Base-by-base conservation (phyloP, 1,140 invertebrate genomes). In the Pseudomyrmex concolor region DNA sequence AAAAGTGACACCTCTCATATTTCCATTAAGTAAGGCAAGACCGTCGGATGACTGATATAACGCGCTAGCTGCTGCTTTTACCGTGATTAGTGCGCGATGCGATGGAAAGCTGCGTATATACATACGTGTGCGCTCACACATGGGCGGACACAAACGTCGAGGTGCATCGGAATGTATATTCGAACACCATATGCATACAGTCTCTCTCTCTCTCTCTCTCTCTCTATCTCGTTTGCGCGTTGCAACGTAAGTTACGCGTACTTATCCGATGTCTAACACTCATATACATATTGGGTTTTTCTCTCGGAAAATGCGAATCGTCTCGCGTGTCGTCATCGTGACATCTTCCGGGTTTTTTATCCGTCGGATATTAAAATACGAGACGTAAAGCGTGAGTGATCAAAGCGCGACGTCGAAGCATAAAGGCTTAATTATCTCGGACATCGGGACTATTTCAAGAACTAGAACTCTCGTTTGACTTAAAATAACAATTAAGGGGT, bases 11-110 rank as follows among this genome's bases (percentile, higher is more conserved):
- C n/a, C 74, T 89, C 80, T 87, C 81, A 85, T 91, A 90, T 91
- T 90, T 90, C 86, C 84, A 90, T 91, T 90, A 90, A 90, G 82
- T 90, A 91, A 90, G 89, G 78, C 68, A 91, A 90, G 89, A 89
- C 22, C 25, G 89, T 13, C 77, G 83, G 83, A 76, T 84, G 77
- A 68, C 80, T 55, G 78, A 89, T 84, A 86, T 77, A 87, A 87
- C 77, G 83, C 19, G 63, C 73, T 87, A 83, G 59, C 83, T 62
- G 66, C 82, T 60, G 90, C 90, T 91, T 91, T 91, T 91, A 91
- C 84, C 89, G 76, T 91, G 90, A 91, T 91, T 91, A 90, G 89
- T 90, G 83, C 73, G 83, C 62, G 84, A 83, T 84, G 76, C 66
- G 60, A 86, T 85, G 83, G 73, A 68, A 85, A 72, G 60, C 62